Conservation (phyloP, 2,797 vertebrate genomes). For the Silurus aristotelis region DNA sequence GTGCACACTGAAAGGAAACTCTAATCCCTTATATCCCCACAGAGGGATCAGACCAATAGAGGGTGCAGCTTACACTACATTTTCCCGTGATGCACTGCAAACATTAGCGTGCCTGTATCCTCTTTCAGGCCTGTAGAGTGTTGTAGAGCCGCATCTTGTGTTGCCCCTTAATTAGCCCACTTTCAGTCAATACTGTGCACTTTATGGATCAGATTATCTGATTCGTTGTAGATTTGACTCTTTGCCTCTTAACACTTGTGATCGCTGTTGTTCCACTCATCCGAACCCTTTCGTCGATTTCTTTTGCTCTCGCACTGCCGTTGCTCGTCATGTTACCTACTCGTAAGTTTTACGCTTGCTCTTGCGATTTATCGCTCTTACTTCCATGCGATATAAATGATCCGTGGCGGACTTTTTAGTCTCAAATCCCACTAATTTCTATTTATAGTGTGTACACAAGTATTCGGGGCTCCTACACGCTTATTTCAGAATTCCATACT, state of each 20-base stretch:
- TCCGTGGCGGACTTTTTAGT: too few relatives aligned
- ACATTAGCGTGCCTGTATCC: constrained; percentile 25
- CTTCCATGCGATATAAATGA: not conserved
- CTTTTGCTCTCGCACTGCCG: not conserved
- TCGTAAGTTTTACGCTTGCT: not conserved
- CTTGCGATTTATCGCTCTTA: not conserved
- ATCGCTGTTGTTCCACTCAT: not conserved
- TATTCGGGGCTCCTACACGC: too few relatives aligned
- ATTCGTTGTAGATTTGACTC: not conserved
- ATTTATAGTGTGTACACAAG: too few relatives aligned
- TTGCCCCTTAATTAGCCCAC: not conserved
- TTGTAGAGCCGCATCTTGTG: not conserved
- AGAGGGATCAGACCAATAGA: constrained; percentile 71
- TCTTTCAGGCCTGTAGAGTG: constrained; percentile 8
- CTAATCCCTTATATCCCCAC: constrained; percentile 78
- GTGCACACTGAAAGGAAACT: constrained; percentile 53
- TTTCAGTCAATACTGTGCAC: not conserved
- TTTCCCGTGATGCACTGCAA: constrained; percentile 61
- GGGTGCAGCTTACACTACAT: constrained; percentile 65
- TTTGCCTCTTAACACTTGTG: not conserved
- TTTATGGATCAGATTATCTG: not conserved
- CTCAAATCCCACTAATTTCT: not conserved
- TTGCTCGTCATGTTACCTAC: not conserved
- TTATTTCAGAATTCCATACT: too few relatives aligned
- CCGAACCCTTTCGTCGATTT: not conserved